A percentile compares a stretch with the other conserved stretches of the same genome.
Conservation (phyloP, 2,113 vertebrate species). For the Bostrychus sinensis region DNA sequence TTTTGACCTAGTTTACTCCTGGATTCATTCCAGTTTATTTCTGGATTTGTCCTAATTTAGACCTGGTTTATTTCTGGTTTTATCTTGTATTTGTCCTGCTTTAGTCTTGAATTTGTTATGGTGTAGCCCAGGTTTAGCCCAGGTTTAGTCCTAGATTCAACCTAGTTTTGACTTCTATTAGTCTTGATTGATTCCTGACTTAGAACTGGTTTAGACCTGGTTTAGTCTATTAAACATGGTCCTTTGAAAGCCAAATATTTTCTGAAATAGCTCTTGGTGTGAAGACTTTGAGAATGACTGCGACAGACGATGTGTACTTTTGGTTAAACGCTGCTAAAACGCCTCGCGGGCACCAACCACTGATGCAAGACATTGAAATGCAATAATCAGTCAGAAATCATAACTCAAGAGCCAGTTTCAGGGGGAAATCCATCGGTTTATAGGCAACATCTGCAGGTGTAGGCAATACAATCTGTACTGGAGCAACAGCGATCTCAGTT, state of each 20-base stretch:
- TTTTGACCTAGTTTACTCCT: background rate
- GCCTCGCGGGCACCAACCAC: constrained; percentile 16
- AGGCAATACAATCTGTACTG: background rate
- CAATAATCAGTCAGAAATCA: constrained; percentile 22
- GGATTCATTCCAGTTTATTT: no score
- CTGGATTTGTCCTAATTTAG: background rate
- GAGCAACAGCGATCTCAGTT: background rate
- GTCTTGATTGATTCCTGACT: no score
- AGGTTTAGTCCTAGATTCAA: no score
- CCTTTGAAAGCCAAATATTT: background rate
- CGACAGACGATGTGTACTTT: constrained; percentile 27
- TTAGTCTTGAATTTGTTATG: background rate
- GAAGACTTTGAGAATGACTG: background rate
- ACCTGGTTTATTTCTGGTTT: background rate
- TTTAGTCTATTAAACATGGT: background rate
- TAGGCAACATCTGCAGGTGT: background rate
- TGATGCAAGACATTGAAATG: constrained; percentile 54
- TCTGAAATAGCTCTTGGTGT: background rate
- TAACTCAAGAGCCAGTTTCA: constrained; percentile 9
- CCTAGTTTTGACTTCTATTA: no score
- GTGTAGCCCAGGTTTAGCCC: background rate
- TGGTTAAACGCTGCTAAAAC: constrained; percentile 37
- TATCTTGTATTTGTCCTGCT: no score
- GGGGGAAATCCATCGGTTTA: constrained; percentile 5
- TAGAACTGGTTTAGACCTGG: background rate